Conservation (phyloP, 2,113 vertebrate genomes). For the Myotis yumanensis region DNA sequence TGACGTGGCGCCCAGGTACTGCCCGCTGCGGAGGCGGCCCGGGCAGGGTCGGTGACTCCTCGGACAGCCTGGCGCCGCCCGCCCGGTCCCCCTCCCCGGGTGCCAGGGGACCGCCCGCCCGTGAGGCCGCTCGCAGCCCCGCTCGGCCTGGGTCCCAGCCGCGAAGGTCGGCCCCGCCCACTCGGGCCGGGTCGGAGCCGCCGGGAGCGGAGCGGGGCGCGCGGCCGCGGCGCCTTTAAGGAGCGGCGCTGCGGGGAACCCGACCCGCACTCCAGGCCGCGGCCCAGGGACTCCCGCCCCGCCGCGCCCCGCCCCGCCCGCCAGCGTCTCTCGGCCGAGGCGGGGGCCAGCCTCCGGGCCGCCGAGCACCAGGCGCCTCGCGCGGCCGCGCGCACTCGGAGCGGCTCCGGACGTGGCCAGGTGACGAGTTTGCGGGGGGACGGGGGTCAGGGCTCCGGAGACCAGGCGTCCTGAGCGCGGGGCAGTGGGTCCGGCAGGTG, state of each 20-base stretch:
- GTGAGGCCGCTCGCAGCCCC: too few relatives aligned
- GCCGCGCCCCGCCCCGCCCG: background rate
- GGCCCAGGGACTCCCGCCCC: slow-evolving; percentile 45
- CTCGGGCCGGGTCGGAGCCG: background rate
- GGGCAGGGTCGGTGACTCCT: background rate
- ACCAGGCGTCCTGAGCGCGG: background rate
- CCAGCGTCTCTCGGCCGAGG: slow-evolving; percentile 50
- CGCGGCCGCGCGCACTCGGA: slow-evolving; percentile 3
- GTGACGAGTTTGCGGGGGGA: slow-evolving; percentile 59
- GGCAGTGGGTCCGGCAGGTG: slow-evolving; percentile 55
- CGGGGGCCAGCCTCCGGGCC: slow-evolving; percentile 40
- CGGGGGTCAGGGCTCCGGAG: background rate
- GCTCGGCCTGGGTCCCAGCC: background rate
- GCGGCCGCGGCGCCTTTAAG: slow-evolving; percentile 82
- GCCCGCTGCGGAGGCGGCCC: background rate
- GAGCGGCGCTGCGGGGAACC: slow-evolving; percentile 77
- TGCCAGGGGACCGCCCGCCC: too few relatives aligned
- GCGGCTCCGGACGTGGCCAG: slow-evolving; percentile 60
- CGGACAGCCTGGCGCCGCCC: background rate
- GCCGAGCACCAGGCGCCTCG: slow-evolving; percentile 51
- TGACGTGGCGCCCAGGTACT: slow-evolving; percentile 12
- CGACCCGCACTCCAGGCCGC: slow-evolving; percentile 75
- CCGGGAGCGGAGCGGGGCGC: background rate
- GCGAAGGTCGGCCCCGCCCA: slow-evolving; percentile 34
- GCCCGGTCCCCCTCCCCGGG: background rate